These are phyloP conservation scores for Pogoniulus pusillus DNA, from an alignment of 2,797 vertebrate species.

Conservation along the genomic window DNA sequence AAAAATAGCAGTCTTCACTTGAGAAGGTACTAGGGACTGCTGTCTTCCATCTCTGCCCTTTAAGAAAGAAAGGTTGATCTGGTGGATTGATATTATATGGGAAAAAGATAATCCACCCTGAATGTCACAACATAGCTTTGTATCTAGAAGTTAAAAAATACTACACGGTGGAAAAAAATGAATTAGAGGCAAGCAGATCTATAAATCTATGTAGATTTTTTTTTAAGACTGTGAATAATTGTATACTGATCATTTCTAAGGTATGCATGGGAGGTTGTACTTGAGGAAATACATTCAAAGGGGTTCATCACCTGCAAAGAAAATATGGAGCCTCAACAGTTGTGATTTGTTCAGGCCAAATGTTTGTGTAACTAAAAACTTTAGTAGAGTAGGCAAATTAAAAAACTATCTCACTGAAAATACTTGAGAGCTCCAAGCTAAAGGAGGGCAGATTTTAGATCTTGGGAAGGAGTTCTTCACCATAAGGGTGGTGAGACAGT, in stretches of 20 bases:
- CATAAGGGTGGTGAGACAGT: too few species aligned
- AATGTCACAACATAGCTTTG: background rate
- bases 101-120: background rate
- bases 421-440: constrained; percentile 13
- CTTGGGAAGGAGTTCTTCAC: too few species aligned
- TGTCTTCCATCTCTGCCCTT: background rate
- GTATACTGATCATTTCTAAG: background rate
- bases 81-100: background rate
- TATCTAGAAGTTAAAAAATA: background rate
- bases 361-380: constrained; percentile 26
- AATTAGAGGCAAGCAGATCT: background rate
- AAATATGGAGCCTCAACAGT: background rate
- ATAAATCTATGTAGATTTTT: background rate
- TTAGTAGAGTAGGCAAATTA: constrained; percentile 54
- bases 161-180: background rate
- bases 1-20: background rate
- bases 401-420: constrained; percentile 56
- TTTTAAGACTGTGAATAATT: background rate
- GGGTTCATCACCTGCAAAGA: background rate
- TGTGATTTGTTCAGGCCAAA: constrained; percentile 49
- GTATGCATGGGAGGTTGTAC: background rate
- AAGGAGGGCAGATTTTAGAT: too few species aligned
- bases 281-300: background rate
- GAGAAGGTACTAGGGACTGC: background rate
- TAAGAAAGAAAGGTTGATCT: background rate